These are phyloP conservation scores for Neolamprologus cancellatus DNA, from an alignment of 2,113 vertebrate genomes.

Conservation along the genomic window DNA sequence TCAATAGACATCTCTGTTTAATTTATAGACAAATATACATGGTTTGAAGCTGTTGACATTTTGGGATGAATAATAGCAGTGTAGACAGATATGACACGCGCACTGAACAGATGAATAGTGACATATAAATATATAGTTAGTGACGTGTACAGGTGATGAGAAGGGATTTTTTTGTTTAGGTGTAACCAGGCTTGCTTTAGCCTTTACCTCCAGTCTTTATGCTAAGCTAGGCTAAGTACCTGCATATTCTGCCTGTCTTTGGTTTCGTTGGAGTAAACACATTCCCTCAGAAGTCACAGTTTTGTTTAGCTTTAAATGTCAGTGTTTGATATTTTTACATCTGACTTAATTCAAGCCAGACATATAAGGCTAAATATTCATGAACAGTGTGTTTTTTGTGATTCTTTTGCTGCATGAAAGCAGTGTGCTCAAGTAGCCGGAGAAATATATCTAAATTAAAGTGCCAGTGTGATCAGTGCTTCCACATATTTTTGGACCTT, in stretches of 20 bases:
- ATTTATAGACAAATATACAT: too few species aligned
- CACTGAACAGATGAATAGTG: neutral
- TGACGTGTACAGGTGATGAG: neutral
- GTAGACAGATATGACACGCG: neutral
- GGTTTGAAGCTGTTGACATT: neutral
- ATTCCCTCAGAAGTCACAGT: neutral
- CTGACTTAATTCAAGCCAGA: neutral
- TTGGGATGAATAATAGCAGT: neutral
- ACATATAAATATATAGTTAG: neutral
- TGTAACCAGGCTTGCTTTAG: neutral
- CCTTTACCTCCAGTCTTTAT: neutral
- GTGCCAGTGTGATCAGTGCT: neutral
- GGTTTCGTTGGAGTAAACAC: neutral
- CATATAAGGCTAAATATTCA: neutral
- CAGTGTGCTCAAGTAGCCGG: neutral
- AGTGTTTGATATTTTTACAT: neutral
- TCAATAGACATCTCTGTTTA: neutral
- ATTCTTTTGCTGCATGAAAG: neutral
- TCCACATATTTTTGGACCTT: neutral
- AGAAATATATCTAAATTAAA: neutral
- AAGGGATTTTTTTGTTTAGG: neutral
- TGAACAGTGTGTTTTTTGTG: neutral
- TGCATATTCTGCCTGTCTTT: neutral
- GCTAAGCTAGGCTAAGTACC: neutral
- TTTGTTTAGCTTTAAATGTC: neutral